These are phyloP conservation scores for Carettochelys insculpta DNA, from an alignment of 2,113 vertebrate species.

Conservation along the genomic window DNA sequence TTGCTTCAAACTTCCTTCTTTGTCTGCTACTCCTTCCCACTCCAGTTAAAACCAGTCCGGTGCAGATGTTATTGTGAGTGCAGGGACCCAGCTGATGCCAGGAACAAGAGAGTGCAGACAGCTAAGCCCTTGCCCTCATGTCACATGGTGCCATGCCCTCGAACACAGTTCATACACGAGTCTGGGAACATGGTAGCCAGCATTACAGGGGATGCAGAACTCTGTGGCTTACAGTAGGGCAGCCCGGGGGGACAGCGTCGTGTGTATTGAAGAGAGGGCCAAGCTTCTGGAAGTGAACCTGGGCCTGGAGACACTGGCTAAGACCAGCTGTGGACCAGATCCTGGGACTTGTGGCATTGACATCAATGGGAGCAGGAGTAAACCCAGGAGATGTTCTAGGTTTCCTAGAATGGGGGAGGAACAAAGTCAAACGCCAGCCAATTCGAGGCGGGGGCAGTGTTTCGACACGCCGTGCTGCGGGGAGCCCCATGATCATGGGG, in stretches of 20 bases:
- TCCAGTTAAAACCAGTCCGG: not conserved
- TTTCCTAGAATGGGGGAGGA: not conserved
- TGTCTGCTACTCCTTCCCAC: not conserved
- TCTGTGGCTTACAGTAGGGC: not conserved
- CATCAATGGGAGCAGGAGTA: not conserved
- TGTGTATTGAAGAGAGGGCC: not conserved
- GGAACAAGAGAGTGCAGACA: not conserved
- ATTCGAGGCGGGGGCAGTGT: not conserved
- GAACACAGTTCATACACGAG: not conserved
- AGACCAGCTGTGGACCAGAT: not conserved
- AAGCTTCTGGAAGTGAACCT: not conserved
- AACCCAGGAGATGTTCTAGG: fast-evolving
- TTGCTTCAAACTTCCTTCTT: not conserved
- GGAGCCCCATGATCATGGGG: not conserved
- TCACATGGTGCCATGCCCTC: not conserved
- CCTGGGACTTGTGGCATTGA: not conserved
- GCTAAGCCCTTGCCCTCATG: not conserved
- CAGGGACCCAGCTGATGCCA: not conserved
- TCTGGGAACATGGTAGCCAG: not conserved
- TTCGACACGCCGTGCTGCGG: not conserved
- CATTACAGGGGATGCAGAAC: not conserved
- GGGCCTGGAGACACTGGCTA: not conserved
- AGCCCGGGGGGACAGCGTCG: not conserved
- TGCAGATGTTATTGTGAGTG: not conserved
- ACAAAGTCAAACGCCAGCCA: not conserved